Evolutionary conservation across 2,888 invertebrate genomes (phyloP).

Genomic region (Coleophora deauratella): DNA sequence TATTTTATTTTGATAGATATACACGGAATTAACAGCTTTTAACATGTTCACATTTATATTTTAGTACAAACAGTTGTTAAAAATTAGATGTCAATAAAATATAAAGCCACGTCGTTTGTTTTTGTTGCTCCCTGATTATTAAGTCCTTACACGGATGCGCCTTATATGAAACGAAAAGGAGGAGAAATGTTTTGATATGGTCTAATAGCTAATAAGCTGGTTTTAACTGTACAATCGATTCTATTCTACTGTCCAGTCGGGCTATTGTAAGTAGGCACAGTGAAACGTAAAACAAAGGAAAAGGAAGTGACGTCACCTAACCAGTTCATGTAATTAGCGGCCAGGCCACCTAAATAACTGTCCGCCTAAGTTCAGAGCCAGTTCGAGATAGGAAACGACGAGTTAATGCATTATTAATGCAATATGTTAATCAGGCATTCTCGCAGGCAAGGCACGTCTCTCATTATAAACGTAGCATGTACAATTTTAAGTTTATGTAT

Average conservation of each 20-base stretch:
- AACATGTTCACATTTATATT: constrained; percentile 69
- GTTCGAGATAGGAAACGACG: too few relatives aligned
- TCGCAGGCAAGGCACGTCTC: too few relatives aligned
- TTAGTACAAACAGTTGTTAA: constrained; percentile 72
- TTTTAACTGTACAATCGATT: too few relatives aligned
- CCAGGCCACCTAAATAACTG: background rate
- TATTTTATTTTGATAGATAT: constrained; percentile 40
- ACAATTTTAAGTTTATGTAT: too few relatives aligned
- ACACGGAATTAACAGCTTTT: constrained; percentile 60
- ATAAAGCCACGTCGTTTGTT: constrained; percentile 36
- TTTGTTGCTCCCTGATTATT: constrained; percentile 7
- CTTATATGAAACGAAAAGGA: background rate
- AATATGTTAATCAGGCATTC: too few relatives aligned
- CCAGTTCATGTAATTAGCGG: constrained; percentile 9
- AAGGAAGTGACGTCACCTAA: constrained; percentile 17
- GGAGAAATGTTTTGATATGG: too few relatives aligned
- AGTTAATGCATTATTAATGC: too few relatives aligned
- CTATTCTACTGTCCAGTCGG: too few relatives aligned
- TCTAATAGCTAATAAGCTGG: too few relatives aligned
- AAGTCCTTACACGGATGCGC: background rate
- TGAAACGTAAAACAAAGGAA: constrained; percentile 20
- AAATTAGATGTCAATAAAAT: constrained; percentile 71
- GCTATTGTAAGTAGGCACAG: constrained; percentile 2
- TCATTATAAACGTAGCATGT: too few relatives aligned
- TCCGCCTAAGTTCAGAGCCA: too few relatives aligned